Percentiles rank a stretch among this genome's conserved stretches.
Conservation (phyloP, 2,797 vertebrate species). For the Monodelphis domestica region DNA sequence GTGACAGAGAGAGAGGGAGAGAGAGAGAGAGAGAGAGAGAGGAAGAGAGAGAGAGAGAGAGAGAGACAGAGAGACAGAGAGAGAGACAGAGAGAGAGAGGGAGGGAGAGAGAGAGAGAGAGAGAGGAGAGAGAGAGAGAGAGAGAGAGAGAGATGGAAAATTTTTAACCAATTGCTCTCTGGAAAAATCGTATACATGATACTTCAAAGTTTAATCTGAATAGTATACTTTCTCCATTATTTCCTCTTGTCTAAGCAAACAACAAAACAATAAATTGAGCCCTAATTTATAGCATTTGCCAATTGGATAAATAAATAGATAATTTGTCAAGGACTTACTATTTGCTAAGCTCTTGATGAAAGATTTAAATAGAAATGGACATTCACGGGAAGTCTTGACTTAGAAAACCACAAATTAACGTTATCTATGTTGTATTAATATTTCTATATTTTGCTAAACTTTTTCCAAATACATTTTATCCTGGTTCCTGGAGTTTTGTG, state of each 20-base stretch:
- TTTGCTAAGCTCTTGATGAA: not conserved
- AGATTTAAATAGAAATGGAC: not conserved
- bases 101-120: too few species aligned
- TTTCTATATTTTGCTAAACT: not conserved
- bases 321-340: not conserved
- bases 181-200: not conserved
- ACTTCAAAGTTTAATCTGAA: not conserved
- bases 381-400: not conserved
- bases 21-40: too few species aligned
- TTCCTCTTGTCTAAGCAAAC: not conserved
- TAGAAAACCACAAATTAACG: not conserved
- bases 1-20: too few species aligned
- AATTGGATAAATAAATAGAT: not conserved
- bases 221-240: not conserved
- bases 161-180: not conserved
- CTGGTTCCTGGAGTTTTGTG: not conserved
- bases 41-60: too few species aligned
- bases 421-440: not conserved
- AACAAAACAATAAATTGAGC: not conserved
- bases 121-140: too few species aligned
- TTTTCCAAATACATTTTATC: not conserved
- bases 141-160: too few species aligned
- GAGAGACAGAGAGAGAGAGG: too few species aligned
- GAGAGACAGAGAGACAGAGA: too few species aligned
- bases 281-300: not conserved